phyloP scores from a whole-genome alignment of 2,888 invertebrate genomes.

The Drosophila nr. perissopoda region DNA sequence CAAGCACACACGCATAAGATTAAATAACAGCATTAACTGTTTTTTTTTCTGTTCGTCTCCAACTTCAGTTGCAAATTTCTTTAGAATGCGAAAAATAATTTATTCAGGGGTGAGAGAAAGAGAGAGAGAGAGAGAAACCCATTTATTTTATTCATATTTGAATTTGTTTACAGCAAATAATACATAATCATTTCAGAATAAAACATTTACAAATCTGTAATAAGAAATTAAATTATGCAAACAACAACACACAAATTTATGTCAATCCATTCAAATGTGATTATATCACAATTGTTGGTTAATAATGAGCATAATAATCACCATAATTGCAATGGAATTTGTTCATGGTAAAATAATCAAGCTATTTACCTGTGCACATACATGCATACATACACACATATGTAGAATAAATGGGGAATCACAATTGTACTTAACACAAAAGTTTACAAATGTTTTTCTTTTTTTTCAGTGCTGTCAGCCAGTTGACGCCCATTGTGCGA shows the following conservation, averaged over 20 bases:
- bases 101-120: neutral
- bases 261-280: neutral
- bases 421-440: slow-evolving; percentile 32
- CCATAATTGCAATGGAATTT: slow-evolving; percentile 33
- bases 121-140: neutral
- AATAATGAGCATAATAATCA: slow-evolving; percentile 23
- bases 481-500: slow-evolving; percentile 64
- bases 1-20: neutral
- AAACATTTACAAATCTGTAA: neutral
- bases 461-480: slow-evolving; percentile 20
- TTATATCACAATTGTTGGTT: slow-evolving; percentile 14
- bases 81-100: neutral
- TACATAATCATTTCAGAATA: neutral
- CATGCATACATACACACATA: neutral
- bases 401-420: slow-evolving; percentile 4
- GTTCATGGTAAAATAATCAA: slow-evolving; percentile 29
- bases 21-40: neutral
- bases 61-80: slow-evolving; percentile 1
- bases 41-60: neutral
- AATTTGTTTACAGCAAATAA: neutral
- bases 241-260: neutral
- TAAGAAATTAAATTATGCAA: neutral
- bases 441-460: slow-evolving; percentile 7
- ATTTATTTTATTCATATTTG: neutral
- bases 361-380: neutral